Evolutionary conservation across 2,113 vertebrate genomes (phyloP).

Genomic region (Siniperca chuatsi): DNA sequence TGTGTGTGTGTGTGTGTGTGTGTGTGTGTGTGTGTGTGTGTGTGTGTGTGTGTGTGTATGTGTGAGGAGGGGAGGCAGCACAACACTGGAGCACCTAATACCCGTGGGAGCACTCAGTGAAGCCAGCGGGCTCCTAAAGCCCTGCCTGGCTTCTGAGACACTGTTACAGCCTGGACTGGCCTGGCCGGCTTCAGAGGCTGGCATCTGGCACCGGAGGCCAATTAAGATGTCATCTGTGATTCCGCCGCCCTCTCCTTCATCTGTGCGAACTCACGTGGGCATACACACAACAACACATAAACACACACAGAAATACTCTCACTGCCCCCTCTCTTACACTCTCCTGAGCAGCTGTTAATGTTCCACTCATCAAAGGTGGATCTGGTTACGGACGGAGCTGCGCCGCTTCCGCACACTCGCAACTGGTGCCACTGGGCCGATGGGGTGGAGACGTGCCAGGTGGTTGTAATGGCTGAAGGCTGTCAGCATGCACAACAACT

Average conservation of each 20-base stretch:
- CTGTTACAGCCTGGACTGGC: constrained; percentile 36
- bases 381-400: constrained; percentile 54
- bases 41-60: constrained; percentile 10
- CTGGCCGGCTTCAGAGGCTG: constrained; percentile 13
- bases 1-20: constrained; percentile 28
- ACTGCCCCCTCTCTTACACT: constrained; percentile 32
- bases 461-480: constrained; percentile 56
- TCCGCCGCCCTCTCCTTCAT: constrained; percentile 31
- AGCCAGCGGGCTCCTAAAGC: constrained; percentile 54
- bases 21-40: constrained; percentile 12
- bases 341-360: constrained; percentile 68
- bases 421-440: constrained; percentile 19
- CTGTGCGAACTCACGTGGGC: constrained; percentile 18
- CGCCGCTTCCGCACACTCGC: constrained; percentile 29
- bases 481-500: constrained; percentile 53
- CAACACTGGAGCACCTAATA: constrained; percentile 74
- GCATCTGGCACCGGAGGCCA: constrained; percentile 51
- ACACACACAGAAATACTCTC: not conserved
- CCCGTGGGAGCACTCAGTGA: constrained; percentile 74
- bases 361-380: constrained; percentile 60
- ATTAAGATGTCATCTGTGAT: constrained; percentile 65
- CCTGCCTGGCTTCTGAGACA: constrained; percentile 49
- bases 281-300: constrained; percentile 1
- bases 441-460: constrained; percentile 61
- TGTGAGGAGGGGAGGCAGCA: constrained; percentile 14